Conservation (phyloP, 2,113 vertebrate genomes). For the Pteronura brasiliensis region DNA sequence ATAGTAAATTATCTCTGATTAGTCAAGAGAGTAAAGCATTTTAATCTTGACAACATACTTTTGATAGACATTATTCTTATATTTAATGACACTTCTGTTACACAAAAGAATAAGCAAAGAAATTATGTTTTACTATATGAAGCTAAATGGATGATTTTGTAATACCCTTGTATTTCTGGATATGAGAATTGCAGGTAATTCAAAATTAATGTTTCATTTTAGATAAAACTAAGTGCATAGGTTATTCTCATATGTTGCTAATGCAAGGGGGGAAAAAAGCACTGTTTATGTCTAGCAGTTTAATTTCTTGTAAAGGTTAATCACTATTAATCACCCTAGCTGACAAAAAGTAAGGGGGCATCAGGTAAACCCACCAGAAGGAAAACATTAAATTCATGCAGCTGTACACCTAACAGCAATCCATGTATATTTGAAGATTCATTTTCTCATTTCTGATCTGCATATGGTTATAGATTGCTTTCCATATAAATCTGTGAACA, state of each 20-base stretch:
- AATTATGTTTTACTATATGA: not conserved
- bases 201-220: not conserved
- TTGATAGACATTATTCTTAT: not conserved
- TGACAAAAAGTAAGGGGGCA: constrained; percentile 68
- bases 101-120: not conserved
- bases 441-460: constrained; percentile 73
- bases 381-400: constrained; percentile 66
- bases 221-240: not conserved
- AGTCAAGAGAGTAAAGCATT: not conserved
- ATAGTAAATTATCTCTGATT: not conserved
- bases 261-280: not conserved
- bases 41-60: not conserved
- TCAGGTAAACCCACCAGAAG: constrained; percentile 52
- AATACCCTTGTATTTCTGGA: not conserved
- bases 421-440: constrained; percentile 68
- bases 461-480: constrained; percentile 81
- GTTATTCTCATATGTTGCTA: not conserved
- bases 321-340: constrained; percentile 72
- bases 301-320: constrained; percentile 77
- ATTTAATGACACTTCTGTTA: not conserved
- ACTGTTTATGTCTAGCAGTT: constrained; percentile 65
- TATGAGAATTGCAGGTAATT: not conserved
- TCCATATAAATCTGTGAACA: constrained; percentile 83
- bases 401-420: constrained; percentile 69
- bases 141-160: not conserved